phyloP scores from a whole-genome alignment of 2,113 vertebrate genomes.

The Chloroceryle aenea region DNA sequence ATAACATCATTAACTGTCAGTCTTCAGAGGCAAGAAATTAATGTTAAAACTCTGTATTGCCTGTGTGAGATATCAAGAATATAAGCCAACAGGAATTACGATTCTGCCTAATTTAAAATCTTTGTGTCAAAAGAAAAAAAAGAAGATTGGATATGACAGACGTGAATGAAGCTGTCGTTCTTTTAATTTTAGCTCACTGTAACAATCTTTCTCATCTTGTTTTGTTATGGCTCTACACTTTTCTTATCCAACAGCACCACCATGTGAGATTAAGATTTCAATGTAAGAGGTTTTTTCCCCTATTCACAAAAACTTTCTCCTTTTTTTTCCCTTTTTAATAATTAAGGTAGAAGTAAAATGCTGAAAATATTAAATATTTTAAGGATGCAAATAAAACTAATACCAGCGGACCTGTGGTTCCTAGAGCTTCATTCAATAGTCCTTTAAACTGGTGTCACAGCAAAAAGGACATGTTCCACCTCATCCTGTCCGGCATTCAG shows the following conservation, averaged over 20 bases:
- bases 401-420: neutral
- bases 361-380: neutral
- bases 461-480: neutral
- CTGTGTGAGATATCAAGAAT: slow-evolving; percentile 27
- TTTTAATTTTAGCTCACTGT: slow-evolving; percentile 85
- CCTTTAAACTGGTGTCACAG: neutral
- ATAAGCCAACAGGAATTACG: slow-evolving; percentile 41
- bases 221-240: neutral
- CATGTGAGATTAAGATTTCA: slow-evolving; percentile 73
- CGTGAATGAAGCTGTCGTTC: slow-evolving; percentile 82
- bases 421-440: neutral
- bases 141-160: slow-evolving; percentile 79
- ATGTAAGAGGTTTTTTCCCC: neutral
- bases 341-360: neutral
- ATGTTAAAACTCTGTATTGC: slow-evolving; percentile 50
- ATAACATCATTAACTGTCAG: slow-evolving; percentile 59
- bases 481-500: neutral
- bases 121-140: slow-evolving; percentile 73
- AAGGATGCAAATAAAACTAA: neutral
- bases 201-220: slow-evolving; percentile 72
- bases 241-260: slow-evolving; percentile 85
- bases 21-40: slow-evolving; percentile 57
- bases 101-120: slow-evolving; percentile 68
- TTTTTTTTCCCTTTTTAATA: neutral
- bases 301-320: neutral